phyloP scores from a whole-genome alignment of 1,140 invertebrate genomes.

The Tachypleus tridentatus region DNA sequence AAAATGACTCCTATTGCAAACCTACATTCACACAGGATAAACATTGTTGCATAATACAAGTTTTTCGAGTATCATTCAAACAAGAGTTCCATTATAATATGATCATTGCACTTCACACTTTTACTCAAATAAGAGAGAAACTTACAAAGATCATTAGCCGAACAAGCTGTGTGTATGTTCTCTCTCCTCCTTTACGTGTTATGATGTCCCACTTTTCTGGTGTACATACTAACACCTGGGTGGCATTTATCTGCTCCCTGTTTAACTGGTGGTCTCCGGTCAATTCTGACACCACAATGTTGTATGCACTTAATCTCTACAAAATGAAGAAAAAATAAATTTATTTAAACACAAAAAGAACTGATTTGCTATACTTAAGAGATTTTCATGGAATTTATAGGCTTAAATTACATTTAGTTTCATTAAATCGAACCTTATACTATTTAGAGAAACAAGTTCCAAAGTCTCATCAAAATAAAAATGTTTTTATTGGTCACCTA shows the following conservation, averaged over 20 bases:
- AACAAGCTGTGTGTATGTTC: slow-evolving; percentile 92
- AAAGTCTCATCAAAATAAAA: too few relatives aligned
- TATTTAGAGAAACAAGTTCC: too few relatives aligned
- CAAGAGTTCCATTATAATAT: slow-evolving; percentile 1
- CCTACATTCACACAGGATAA: too few relatives aligned
- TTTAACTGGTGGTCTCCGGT: slow-evolving; percentile 97
- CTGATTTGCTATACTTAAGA: too few relatives aligned
- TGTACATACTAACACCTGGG: slow-evolving; percentile 97
- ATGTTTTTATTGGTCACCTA: too few relatives aligned
- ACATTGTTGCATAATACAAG: too few relatives aligned
- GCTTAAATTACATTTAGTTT: too few relatives aligned
- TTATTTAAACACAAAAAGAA: slow-evolving; percentile 7
- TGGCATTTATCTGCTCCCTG: slow-evolving; percentile 89
- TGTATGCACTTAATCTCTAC: slow-evolving; percentile 70
- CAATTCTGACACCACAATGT: slow-evolving; percentile 89
- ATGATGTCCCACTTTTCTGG: slow-evolving; percentile 99
- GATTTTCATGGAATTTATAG: too few relatives aligned
- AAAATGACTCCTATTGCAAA: too few relatives aligned
- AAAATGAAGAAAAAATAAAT: slow-evolving; percentile 15
- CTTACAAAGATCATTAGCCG: slow-evolving; percentile 80
- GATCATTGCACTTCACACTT: slow-evolving; percentile 1
- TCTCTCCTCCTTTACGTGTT: slow-evolving; percentile 91
- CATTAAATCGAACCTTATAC: too few relatives aligned
- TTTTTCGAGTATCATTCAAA: not conserved
- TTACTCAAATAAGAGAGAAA: slow-evolving; percentile 13